Base-by-base conservation (phyloP, 1,140 invertebrate genomes). In the Bombus balteatus region DNA sequence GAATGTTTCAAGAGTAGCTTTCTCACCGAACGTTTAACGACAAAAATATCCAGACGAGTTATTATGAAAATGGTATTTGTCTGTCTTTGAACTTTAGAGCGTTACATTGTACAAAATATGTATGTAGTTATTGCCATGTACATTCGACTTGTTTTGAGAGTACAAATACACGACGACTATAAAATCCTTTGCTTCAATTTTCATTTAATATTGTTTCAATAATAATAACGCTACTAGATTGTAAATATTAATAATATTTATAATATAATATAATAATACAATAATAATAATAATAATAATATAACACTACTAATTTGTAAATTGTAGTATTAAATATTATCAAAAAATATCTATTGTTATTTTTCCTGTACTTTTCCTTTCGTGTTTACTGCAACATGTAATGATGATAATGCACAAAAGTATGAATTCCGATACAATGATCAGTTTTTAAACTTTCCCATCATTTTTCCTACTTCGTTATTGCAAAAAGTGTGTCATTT, bases 311-410 rank as follows among this genome's bases (percentile, higher is more conserved):
- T 92, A 89, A 93, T 94, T 93, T 94, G 89, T 93, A 92, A 94
- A 94, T 92, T 91, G 92, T 94, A 94, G 89, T 92, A 92, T 94
- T 93, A 94, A 94, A 94, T 94, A 94, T 93, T 92, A 89, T 94
- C 92, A 91, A 94, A 94, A 94, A 94, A 94, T 93, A 94, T 93
- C 88, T 94, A 91, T 91, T 70, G 59, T 91, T 89, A 85, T 88
- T 82, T 86, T 78, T 90, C 25, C 88, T 87, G 82, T 87, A 89
- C 32, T 90, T 81, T 90, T 84, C 66, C 47, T 68, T 81, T 86
- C 76, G n/a, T 68, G 39, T 90, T 88, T 83, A 83, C 75, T 81
- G 68, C 83, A 90, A 88, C 59, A 62, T 34, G 41, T 65, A 74
- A 77, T 91, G 71, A 86, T 85, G 83, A 74, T 87, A 78, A 79